phyloP scores from a whole-genome alignment of 2,797 vertebrate genomes.

The Hippopotamyrus pictus region DNA sequence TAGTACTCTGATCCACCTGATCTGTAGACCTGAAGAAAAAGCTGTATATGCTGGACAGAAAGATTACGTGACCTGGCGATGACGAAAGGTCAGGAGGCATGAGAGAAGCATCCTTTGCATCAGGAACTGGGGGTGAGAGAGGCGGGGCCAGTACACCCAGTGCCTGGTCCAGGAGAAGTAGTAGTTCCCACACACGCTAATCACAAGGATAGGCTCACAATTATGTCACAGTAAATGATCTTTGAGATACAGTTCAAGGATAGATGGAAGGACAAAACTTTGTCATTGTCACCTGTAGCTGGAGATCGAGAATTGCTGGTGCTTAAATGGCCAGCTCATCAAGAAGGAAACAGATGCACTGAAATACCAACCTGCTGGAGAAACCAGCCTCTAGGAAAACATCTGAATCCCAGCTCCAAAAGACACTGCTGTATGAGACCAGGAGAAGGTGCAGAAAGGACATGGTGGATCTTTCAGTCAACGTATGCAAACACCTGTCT shows the following conservation, averaged over 20 bases:
- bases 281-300: not conserved
- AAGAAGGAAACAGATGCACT: not conserved
- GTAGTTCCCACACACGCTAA: not conserved
- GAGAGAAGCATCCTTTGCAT: not conserved
- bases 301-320: not conserved
- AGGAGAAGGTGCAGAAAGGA: not conserved
- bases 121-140: not conserved
- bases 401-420: not conserved
- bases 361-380: not conserved
- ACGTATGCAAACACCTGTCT: not conserved
- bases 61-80: not conserved
- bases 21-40: not conserved
- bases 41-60: not conserved
- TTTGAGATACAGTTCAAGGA: not conserved
- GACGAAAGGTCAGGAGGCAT: not conserved
- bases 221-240: not conserved
- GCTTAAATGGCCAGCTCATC: not conserved
- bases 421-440: not conserved
- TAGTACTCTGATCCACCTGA: not conserved
- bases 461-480: not conserved
- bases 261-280: not conserved
- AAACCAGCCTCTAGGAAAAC: not conserved
- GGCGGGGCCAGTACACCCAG: not conserved
- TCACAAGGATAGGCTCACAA: not conserved
- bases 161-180: not conserved